Evolutionary conservation across 2,113 vertebrate species (phyloP).

Genomic region (Elgaria multicarinata): DNA sequence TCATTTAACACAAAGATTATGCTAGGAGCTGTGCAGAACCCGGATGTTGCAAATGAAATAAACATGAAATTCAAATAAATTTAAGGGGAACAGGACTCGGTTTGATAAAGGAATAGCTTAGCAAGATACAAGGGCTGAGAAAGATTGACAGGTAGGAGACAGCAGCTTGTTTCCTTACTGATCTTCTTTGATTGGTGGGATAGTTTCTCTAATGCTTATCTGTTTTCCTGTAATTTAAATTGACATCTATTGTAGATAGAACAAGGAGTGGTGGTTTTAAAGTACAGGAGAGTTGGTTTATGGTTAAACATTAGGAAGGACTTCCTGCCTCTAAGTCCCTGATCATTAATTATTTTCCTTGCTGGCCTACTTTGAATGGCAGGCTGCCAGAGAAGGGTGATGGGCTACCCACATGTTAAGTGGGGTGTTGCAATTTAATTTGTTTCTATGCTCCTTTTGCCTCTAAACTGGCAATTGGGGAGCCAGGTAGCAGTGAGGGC

Average conservation of each 20-base stretch:
- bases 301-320: neutral
- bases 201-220: neutral
- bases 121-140: neutral
- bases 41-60: neutral
- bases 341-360: slow-evolving; percentile 18
- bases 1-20: neutral
- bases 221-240: neutral
- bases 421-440: neutral
- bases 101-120: neutral
- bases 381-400: neutral
- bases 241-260: neutral
- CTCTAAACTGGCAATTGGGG: neutral
- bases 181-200: neutral
- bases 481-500: neutral
- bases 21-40: neutral
- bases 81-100: neutral
- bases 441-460: neutral
- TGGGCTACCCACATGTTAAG: neutral
- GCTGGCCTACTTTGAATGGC: neutral
- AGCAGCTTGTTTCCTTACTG: neutral
- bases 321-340: neutral
- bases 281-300: neutral
- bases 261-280: neutral
- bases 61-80: neutral
- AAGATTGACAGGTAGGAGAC: neutral